Conservation (phyloP, 2,888 invertebrate species). For the Plebejus melissa region DNA sequence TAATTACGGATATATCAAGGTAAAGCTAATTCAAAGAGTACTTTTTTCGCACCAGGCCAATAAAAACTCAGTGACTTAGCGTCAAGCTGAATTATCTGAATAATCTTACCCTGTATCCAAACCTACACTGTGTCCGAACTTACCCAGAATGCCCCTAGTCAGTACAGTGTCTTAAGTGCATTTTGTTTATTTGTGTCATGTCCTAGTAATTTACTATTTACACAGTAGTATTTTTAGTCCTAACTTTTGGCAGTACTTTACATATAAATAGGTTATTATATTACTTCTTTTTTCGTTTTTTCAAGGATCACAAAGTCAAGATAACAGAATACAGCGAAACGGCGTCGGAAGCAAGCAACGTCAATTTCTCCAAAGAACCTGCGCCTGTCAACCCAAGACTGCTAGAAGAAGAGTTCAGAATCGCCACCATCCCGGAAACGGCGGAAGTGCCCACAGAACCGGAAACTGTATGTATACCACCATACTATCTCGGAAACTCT, state of each 20-base stretch:
- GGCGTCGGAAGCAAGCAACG: slow-evolving; percentile 55
- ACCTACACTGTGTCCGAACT: background rate
- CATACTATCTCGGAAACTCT: slow-evolving; percentile 30
- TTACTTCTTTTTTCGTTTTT: slow-evolving; percentile 32
- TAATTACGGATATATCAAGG: no score
- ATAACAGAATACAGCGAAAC: slow-evolving; percentile 64
- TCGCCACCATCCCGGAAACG: slow-evolving; percentile 50
- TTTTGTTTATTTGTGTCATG: slow-evolving; percentile 30
- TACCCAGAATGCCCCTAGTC: background rate
- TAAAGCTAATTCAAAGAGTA: no score
- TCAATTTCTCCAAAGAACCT: slow-evolving; percentile 50
- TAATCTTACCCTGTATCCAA: no score
- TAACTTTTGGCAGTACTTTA: background rate
- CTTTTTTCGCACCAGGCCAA: no score
- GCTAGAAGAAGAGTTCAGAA: slow-evolving; percentile 45
- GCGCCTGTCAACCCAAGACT: slow-evolving; percentile 47
- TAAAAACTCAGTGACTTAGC: no score
- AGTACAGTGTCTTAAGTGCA: slow-evolving; percentile 16
- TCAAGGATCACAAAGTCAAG: slow-evolving; percentile 61
- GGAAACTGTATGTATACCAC: slow-evolving; percentile 56
- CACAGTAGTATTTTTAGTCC: slow-evolving; percentile 32
- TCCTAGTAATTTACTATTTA: slow-evolving; percentile 30
- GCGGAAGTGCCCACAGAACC: slow-evolving; percentile 58
- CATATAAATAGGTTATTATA: background rate
- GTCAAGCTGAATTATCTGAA: background rate